Evolutionary conservation across 2,888 invertebrate genomes (phyloP).

Genomic region (Tetropium fuscum): DNA sequence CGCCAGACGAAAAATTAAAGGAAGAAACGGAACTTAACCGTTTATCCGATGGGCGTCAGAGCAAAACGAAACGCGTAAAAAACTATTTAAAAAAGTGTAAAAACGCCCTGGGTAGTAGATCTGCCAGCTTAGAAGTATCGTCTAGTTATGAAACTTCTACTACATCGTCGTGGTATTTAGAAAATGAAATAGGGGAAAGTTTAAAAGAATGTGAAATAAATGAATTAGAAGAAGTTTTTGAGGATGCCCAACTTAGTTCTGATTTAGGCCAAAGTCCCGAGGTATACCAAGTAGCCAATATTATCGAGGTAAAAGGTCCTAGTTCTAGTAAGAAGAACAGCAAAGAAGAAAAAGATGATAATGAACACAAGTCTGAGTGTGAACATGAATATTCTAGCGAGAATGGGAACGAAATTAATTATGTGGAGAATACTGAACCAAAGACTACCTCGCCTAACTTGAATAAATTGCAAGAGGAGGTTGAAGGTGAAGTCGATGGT

Average conservation of each 20-base stretch:
- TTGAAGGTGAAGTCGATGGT: slow-evolving; percentile 47
- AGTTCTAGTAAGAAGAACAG: slow-evolving; percentile 5
- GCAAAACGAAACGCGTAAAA: slow-evolving; percentile 69
- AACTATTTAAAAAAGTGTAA: slow-evolving; percentile 69
- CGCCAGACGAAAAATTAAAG: slow-evolving; percentile 52
- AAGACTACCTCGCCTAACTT: slow-evolving; percentile 58
- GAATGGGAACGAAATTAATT: slow-evolving; percentile 19
- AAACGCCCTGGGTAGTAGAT: slow-evolving; percentile 62
- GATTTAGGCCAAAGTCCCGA: slow-evolving; percentile 39
- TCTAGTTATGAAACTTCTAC: slow-evolving; percentile 31
- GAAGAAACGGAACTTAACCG: slow-evolving; percentile 57
- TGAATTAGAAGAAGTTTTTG: slow-evolving; percentile 57
- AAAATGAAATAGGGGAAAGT: slow-evolving; percentile 48
- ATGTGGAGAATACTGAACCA: slow-evolving; percentile 15
- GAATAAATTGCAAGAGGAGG: slow-evolving; percentile 59
- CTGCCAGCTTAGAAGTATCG: slow-evolving; percentile 44
- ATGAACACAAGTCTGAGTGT: slow-evolving; percentile 14
- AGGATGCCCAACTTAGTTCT: slow-evolving; percentile 49
- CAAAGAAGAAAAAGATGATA: slow-evolving; percentile 4
- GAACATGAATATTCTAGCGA: slow-evolving; percentile 24
- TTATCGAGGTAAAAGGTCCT: slow-evolving; percentile 54
- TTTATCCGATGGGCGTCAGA: slow-evolving; percentile 66
- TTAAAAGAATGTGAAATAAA: slow-evolving; percentile 56
- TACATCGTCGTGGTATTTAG: slow-evolving; percentile 57
- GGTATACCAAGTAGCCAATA: slow-evolving; percentile 54